phyloP scores from a whole-genome alignment of 2,113 vertebrate genomes.

The Proteles cristata region DNA sequence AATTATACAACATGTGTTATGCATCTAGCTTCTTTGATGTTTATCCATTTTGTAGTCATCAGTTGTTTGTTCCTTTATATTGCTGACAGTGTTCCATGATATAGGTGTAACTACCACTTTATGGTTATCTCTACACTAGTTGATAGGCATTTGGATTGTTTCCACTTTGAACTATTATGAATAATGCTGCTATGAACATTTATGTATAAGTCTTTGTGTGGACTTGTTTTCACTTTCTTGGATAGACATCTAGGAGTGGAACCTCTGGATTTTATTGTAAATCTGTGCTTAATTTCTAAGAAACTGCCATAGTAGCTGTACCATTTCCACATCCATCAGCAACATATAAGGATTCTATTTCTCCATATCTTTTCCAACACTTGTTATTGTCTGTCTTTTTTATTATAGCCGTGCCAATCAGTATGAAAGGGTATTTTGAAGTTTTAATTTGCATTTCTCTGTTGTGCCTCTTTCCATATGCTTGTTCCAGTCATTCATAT shows the following conservation, averaged over 20 bases:
- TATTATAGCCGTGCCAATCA: neutral
- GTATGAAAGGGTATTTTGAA: neutral
- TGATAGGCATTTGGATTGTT: neutral
- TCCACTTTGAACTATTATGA: neutral
- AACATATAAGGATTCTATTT: neutral
- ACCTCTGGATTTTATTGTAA: neutral
- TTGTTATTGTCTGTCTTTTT: neutral
- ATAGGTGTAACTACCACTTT: neutral
- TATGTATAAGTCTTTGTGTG: neutral
- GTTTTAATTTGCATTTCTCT: neutral
- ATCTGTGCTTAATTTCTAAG: neutral
- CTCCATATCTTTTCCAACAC: neutral
- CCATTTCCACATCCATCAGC: neutral
- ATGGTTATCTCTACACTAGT: neutral
- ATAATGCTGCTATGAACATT: neutral
- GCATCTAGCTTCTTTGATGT: neutral
- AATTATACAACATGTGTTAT: neutral
- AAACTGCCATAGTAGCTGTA: neutral
- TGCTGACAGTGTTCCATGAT: neutral
- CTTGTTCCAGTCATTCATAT: neutral
- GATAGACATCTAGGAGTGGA: neutral
- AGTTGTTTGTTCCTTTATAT: neutral
- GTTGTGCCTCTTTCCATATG: neutral
- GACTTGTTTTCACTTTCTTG: neutral
- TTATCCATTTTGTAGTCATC: neutral